Evolutionary conservation across 2,888 invertebrate genomes (phyloP), one percentile per base, ranked within the genome.

Genomic region (Leptarthrus brevirostris): DNA sequence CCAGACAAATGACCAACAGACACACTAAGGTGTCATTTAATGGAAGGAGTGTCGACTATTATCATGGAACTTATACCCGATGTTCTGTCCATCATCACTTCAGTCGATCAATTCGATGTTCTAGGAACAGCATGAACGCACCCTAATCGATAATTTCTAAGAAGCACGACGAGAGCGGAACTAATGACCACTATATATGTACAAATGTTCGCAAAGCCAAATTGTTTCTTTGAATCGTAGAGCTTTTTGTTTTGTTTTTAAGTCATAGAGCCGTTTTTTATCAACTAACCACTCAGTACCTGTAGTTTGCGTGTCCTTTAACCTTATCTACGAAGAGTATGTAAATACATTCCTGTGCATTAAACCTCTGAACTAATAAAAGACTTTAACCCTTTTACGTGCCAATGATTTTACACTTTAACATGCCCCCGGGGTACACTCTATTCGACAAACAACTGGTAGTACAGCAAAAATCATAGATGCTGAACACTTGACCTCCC

Each of bases 311-410:
- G 61, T 61, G 61, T 61, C 40, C 40, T 61, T 40, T 36, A 40
- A 61, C 61, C 61, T 40, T 16, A 36, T 61, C 61, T 20, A 14
- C 4, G 12, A 2, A 36, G n/a, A 61, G 36, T 22, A 4, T 2
- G 8, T 10, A 36, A 36, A 8, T 36, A 40, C 12, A 61, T 61
- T 61, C 61, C 61, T 61, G 61, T n/a, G 40, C 61, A 61, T 61
- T 61, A 61, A 30, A n/a, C 20, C 36, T 18, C 20, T n/a, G 20
- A 14, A 56, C 14, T 36, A 61, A 61, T 61, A 22, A 30, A 20
- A 10, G 22, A 61, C 61, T 61, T 61, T 40, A 40, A 34, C 61
- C 61, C 61, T 61, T 61, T 61, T 36, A 34, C 61, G 61, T 61
- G 61, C 61, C 16, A 61, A 30, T 18, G 36, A 61, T 20, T 61